A percentile compares a stretch with the other conserved stretches of the same genome.
Evolutionary conservation across 1,140 invertebrate species (phyloP).

Genomic region (Pristionchus pacificus): DNA sequence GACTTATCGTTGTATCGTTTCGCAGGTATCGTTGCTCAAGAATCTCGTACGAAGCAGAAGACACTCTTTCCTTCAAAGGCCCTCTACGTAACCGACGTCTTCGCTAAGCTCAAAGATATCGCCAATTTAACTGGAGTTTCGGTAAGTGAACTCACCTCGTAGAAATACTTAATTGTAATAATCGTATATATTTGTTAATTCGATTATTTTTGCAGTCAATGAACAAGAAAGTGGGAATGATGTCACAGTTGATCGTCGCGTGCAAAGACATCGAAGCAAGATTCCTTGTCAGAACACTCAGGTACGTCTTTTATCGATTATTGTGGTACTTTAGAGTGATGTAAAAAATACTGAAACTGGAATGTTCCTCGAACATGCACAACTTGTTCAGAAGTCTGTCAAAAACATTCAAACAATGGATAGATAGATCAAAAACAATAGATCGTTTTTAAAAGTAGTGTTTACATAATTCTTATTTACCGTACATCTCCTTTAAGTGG

Average conservation of each 20-base stretch:
- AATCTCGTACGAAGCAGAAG: conserved; percentile 77
- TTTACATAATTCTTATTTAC: too few species aligned
- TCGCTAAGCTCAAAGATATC: conserved; percentile 81
- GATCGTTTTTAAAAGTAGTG: too few species aligned
- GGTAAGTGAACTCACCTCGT: conserved; percentile 61
- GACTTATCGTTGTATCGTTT: too few species aligned
- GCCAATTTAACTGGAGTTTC: conserved; percentile 77
- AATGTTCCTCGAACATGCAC: too few species aligned
- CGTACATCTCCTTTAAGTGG: too few species aligned
- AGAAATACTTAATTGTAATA: conserved; percentile 8
- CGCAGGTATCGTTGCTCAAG: conserved; percentile 59
- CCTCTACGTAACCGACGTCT: conserved; percentile 68
- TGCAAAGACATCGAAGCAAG: conserved; percentile 83
- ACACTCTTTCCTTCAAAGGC: conserved; percentile 72
- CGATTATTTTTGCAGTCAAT: conserved; percentile 65
- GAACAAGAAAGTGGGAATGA: conserved; percentile 83
- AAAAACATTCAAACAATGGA: too few species aligned
- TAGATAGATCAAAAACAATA: too few species aligned
- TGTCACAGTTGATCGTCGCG: conserved; percentile 84
- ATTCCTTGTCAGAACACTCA: conserved; percentile 83
- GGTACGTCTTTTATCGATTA: background rate
- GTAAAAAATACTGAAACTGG: background rate
- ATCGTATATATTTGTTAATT: conserved; percentile 12
- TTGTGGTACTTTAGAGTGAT: too few species aligned
- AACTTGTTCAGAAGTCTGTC: too few species aligned